These are phyloP conservation scores for Benitochromis conjunctus DNA, from an alignment of 2,113 vertebrate species.

Conservation along the genomic window DNA sequence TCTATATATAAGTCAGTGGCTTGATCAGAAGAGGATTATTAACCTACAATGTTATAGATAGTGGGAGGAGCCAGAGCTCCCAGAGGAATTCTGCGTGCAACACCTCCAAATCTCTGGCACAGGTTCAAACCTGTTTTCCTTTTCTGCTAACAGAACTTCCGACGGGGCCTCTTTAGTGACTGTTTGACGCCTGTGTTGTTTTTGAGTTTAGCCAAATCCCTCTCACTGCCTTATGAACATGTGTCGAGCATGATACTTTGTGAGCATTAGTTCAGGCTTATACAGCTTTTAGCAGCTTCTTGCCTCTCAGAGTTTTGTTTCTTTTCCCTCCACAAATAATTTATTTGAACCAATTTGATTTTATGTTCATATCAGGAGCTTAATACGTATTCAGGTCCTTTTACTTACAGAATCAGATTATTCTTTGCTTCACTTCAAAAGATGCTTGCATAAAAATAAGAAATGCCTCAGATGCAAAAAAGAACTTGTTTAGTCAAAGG, in stretches of 20 bases:
- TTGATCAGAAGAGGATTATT: neutral
- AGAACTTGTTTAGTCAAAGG: neutral
- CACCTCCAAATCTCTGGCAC: neutral
- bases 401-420: neutral
- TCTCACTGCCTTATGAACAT: neutral
- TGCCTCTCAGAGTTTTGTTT: neutral
- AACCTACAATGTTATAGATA: neutral
- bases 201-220: neutral
- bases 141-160: neutral
- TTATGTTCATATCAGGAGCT: neutral
- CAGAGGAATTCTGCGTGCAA: neutral
- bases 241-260: neutral
- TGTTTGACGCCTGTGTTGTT: neutral
- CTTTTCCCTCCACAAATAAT: neutral
- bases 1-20: neutral
- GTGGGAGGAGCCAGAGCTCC: neutral
- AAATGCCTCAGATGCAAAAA: neutral
- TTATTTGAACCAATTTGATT: neutral
- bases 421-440: neutral
- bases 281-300: neutral
- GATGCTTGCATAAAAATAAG: neutral
- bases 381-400: neutral
- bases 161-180: neutral
- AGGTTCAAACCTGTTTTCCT: neutral
- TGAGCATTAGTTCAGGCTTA: neutral